A percentile compares a stretch with the other conserved stretches of the same genome.
Evolutionary conservation across 2,797 vertebrate species (phyloP).

Genomic region (Sparidentex hasta): DNA sequence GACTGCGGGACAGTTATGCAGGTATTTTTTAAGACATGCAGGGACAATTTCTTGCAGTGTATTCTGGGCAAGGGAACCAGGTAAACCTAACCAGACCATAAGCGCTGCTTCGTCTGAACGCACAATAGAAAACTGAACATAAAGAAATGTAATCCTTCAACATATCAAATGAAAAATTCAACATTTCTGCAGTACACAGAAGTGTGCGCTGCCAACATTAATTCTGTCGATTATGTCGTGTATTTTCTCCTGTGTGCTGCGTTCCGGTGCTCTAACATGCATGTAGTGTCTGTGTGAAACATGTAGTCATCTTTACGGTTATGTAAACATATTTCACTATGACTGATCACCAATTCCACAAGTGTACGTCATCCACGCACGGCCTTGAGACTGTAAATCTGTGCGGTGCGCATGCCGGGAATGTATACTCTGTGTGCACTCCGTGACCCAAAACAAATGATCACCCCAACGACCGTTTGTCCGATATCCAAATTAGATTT

Average conservation of each 20-base stretch:
- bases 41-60: no score
- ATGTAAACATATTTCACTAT: conserved; percentile 48
- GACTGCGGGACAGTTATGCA: no score
- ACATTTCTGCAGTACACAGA: no score
- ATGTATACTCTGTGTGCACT: conserved; percentile 27
- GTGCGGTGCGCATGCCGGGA: conserved; percentile 19
- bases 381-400: conserved; percentile 40
- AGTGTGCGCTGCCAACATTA: no score
- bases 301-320: conserved; percentile 10
- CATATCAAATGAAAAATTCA: no score
- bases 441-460: conserved; percentile 16
- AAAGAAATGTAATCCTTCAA: no score
- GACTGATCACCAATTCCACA: conserved; percentile 46
- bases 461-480: conserved; percentile 6
- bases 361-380: conserved; percentile 20
- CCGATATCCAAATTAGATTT: neutral
- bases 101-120: no score
- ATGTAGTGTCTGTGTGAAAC: conserved; percentile 33
- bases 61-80: no score
- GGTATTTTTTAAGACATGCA: no score
- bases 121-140: no score
- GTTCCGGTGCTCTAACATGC: neutral
- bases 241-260: neutral
- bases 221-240: neutral
- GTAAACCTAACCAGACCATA: no score